Conservation (phyloP, 1,140 invertebrate species). For the Drosophila sulfurigaster region DNA sequence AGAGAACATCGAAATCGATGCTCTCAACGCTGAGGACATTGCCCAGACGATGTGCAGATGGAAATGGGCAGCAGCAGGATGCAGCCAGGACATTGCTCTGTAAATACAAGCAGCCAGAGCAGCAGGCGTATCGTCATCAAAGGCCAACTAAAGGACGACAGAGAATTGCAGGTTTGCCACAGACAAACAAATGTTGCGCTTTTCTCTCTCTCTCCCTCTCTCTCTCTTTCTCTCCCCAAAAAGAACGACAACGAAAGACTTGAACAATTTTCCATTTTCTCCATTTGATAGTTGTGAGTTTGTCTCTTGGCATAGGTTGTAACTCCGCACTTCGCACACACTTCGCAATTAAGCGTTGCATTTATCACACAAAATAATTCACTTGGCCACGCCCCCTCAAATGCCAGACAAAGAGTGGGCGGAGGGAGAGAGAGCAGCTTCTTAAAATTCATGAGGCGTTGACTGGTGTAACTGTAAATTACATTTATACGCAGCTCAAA, state of each 20-base stretch:
- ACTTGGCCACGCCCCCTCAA: constrained; percentile 38
- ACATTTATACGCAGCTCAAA: constrained; percentile 80
- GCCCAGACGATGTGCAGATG: constrained; percentile 13
- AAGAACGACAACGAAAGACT: no score
- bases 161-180: constrained; percentile 2
- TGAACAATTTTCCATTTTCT: background rate
- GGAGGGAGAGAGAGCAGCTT: constrained; percentile 35
- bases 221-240: no score
- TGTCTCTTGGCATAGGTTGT: constrained; percentile 4
- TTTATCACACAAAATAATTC: constrained; percentile 77
- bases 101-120: constrained; percentile 12
- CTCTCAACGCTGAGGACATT: constrained; percentile 16
- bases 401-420: background rate
- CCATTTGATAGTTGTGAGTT: background rate
- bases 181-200: background rate
- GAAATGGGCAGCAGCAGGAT: constrained; percentile 9
- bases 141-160: constrained; percentile 15
- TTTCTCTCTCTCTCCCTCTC: background rate
- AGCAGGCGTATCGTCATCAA: constrained; percentile 8
- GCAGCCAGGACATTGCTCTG: constrained; percentile 24
- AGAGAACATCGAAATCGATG: constrained; percentile 27
- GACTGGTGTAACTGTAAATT: constrained; percentile 76
- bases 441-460: constrained; percentile 81
- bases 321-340: constrained; percentile 8
- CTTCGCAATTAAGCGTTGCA: constrained; percentile 71